phyloP scores from a whole-genome alignment of 2,888 invertebrate genomes.

The Rhingia campestris region DNA sequence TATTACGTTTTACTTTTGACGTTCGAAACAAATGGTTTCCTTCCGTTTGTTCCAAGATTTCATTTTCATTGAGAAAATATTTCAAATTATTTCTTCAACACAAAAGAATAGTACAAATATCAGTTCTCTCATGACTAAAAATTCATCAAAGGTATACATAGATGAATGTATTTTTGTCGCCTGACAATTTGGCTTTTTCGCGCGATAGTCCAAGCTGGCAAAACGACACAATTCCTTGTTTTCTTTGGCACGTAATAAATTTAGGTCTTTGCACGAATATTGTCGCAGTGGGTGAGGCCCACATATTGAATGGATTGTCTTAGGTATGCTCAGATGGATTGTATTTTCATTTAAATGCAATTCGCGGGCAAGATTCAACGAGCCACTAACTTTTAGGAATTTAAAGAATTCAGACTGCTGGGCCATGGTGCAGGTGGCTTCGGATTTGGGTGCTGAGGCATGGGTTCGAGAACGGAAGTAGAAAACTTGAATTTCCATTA shows the following conservation, averaged over 20 bases:
- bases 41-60: conserved; percentile 5
- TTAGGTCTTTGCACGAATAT: conserved; percentile 33
- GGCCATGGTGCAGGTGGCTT: conserved; percentile 28
- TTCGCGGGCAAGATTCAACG: conserved; percentile 6
- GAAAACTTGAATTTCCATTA: too few relatives aligned
- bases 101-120: neutral
- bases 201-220: conserved; percentile 4
- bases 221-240: conserved; percentile 40
- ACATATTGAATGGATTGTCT: conserved; percentile 36
- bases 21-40: conserved; percentile 26
- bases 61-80: conserved; percentile 48
- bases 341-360: conserved; percentile 24
- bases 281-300: conserved; percentile 35
- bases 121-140: neutral
- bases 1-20: conserved; percentile 18
- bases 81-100: neutral
- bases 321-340: conserved; percentile 23
- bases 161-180: conserved; percentile 22
- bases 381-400: conserved; percentile 17
- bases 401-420: conserved; percentile 13
- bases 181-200: neutral
- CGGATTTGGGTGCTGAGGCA: conserved; percentile 24
- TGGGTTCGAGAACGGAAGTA: neutral
- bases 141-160: conserved; percentile 23
- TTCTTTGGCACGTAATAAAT: conserved; percentile 41